These are phyloP conservation scores for Drosophila austrosaltans DNA, from an alignment of 2,888 invertebrate genomes.

Conservation along the genomic window DNA sequence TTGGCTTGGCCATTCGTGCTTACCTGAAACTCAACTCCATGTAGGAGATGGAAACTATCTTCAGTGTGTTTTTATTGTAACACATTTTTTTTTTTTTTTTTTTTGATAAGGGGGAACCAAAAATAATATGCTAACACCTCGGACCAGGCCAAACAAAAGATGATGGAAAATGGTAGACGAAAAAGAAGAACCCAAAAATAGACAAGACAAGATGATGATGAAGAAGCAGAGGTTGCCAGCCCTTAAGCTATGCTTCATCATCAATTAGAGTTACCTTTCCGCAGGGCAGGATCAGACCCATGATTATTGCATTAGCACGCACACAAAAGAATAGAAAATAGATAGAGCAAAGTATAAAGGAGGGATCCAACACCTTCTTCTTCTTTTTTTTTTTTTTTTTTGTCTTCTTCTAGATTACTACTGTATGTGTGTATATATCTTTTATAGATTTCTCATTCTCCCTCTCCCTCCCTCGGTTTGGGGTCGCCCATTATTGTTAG, in stretches of 20 bases:
- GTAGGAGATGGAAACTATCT: not conserved
- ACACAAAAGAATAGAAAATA: conserved; percentile 33
- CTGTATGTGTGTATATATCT: conserved; percentile 40
- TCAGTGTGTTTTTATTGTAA: conserved; percentile 54
- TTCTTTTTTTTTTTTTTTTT: too few relatives aligned
- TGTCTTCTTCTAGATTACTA: too few relatives aligned
- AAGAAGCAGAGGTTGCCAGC: not conserved
- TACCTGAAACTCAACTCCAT: conserved; percentile 50
- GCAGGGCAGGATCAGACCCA: conserved; percentile 68
- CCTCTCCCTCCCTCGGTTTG: conserved; percentile 10
- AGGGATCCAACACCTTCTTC: conserved; percentile 60
- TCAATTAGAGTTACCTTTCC: conserved; percentile 79
- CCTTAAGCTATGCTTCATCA: conserved; percentile 59
- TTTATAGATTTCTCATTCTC: conserved; percentile 1
- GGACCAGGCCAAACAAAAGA: conserved; percentile 59
- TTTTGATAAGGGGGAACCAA: conserved; percentile 24
- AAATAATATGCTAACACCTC: conserved; percentile 77
- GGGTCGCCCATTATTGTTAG: conserved; percentile 64
- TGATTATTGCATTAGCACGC: conserved; percentile 67
- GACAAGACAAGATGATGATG: too few relatives aligned
- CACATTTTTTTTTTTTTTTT: conserved; percentile 69
- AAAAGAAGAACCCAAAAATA: conserved; percentile 12
- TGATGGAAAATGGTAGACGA: conserved; percentile 19
- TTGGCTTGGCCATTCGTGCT: conserved; percentile 35
- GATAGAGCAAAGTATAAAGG: not conserved